Base-by-base conservation (phyloP, 2,797 vertebrate species). In the Anableps anableps region DNA sequence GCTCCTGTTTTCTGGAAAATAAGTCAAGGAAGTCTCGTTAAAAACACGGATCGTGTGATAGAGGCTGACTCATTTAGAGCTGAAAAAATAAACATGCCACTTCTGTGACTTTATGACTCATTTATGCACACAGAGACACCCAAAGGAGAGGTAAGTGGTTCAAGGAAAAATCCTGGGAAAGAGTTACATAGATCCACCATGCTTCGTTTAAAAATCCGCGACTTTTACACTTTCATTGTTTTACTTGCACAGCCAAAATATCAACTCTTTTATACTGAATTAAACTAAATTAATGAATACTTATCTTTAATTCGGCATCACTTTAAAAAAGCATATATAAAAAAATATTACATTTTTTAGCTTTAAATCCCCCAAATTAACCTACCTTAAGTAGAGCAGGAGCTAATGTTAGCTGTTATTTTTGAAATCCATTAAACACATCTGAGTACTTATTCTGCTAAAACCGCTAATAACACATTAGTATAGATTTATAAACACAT, bases 1-100 rank as follows among this genome's bases (percentile, higher is more conserved):
- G 88, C 83, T 87, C 78, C 86, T 79, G 85, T 88, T 91, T 91
- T 80, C 62, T 29, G 82, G 81, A 72, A 83, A 88, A 53, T 38
- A 87, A 84, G 72, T 47, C 11, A 83, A 64, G 55, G 21, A 79
- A 87, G 91, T 91, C 88, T 89, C 87, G 85, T 85, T 75, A 85
- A 60, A 85, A 82, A 82, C 77, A 74, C 38, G 74, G 6, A 1
- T 76, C 51, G 80, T 62, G 72, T 34, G 66, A 82, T 76, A 73
- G 64, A 79, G 55, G 70, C 41, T 91, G 84, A 91, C 80, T 92
- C 84, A 84, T 13, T 36, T 76, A 71, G 79, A 86, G 87, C 86
- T 58, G 79, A 85, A 75, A 83, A 74, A 43, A n/a, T 79, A 86
- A 82, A 91, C 78, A 84, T 29, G 50, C 83, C 64, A 83, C 85